Percentiles rank a stretch among this genome's conserved stretches.
Evolutionary conservation across 2,888 invertebrate species (phyloP).

Genomic region (Incurvaria masculella): DNA sequence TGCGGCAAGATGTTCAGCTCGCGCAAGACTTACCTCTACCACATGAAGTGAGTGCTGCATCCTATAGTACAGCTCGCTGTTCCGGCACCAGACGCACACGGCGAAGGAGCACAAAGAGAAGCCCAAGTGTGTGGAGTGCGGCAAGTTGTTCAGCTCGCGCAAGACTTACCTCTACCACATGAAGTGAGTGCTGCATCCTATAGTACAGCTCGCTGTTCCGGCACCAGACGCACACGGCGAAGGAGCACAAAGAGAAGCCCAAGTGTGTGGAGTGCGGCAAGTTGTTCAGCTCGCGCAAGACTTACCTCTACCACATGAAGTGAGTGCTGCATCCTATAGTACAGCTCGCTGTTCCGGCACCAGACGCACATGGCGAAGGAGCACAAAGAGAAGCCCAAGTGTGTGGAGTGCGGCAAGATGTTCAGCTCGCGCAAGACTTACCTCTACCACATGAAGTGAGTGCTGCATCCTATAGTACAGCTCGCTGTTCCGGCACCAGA

Average conservation of each 20-base stretch:
- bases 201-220: not conserved
- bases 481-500: not conserved
- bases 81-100: not conserved
- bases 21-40: not conserved
- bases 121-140: not conserved
- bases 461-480: conserved; percentile 5
- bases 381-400: conserved; percentile 29
- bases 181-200: not conserved
- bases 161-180: not conserved
- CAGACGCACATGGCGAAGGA: conserved; percentile 2
- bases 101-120: not conserved
- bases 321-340: conserved; percentile 22
- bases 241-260: conserved; percentile 25
- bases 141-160: not conserved
- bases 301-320: conserved; percentile 42
- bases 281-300: conserved; percentile 41
- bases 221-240: not conserved
- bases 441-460: conserved; percentile 42
- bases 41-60: not conserved
- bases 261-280: conserved; percentile 42
- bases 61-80: not conserved
- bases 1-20: not conserved
- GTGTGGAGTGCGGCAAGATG: conserved; percentile 39
- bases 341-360: not conserved
- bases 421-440: conserved; percentile 46